Evolutionary conservation across 2,797 vertebrate genomes (phyloP).

Genomic region (Cygnus olor): DNA sequence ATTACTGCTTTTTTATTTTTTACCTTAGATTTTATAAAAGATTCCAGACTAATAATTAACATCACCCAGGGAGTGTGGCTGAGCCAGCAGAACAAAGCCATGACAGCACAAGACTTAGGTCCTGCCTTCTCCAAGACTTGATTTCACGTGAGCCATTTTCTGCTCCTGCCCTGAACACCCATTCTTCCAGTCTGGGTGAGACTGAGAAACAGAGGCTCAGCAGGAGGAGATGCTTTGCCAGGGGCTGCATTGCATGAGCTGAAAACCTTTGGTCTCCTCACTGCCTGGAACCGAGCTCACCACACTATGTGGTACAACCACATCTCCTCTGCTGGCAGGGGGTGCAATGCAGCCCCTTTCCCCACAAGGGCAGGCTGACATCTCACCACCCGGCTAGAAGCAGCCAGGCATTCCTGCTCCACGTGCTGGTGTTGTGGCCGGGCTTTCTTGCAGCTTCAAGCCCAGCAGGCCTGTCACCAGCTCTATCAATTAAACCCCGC

Average conservation of each 20-base stretch:
- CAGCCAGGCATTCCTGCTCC: neutral
- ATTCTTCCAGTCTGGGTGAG: rapidly evolving
- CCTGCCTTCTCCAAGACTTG: neutral
- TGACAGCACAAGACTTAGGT: neutral
- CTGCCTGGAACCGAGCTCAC: rapidly evolving
- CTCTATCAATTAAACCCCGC: conserved; percentile 21
- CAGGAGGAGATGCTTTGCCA: neutral
- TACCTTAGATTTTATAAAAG: neutral
- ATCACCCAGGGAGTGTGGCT: rapidly evolving
- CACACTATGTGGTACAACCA: neutral
- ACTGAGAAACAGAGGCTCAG: neutral
- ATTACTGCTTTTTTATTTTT: neutral
- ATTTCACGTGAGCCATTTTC: rapidly evolving
- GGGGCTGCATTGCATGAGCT: neutral
- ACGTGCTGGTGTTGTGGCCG: neutral
- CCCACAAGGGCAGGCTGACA: neutral
- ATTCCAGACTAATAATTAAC: neutral
- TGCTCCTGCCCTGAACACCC: neutral
- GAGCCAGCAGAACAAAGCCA: neutral
- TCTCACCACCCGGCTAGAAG: neutral
- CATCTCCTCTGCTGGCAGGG: rapidly evolving
- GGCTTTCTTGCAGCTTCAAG: neutral
- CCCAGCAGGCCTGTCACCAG: conserved; percentile 33
- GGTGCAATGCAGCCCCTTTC: neutral
- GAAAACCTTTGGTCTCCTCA: neutral